These are phyloP conservation scores for Herpailurus yagouaroundi DNA, from an alignment of 2,113 vertebrate genomes.

Conservation along the genomic window DNA sequence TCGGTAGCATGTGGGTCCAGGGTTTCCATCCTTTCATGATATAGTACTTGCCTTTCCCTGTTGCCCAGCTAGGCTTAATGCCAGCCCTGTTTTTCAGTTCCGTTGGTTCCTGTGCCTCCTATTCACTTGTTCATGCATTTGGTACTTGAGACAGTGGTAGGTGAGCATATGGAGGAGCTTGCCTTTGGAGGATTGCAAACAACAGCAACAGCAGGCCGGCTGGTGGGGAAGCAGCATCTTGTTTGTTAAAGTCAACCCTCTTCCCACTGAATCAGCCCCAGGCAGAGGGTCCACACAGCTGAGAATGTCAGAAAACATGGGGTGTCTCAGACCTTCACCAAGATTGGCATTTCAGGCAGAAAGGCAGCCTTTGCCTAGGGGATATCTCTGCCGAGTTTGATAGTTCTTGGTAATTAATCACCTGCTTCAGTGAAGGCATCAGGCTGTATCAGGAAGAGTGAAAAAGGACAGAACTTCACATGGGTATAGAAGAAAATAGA, in stretches of 20 bases:
- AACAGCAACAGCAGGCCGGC: constrained; percentile 74
- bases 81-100: neutral
- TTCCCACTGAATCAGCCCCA: constrained; percentile 61
- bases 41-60: neutral
- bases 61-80: neutral
- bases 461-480: neutral
- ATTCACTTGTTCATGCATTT: neutral
- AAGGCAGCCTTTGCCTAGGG: constrained; percentile 63
- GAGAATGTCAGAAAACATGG: constrained; percentile 70
- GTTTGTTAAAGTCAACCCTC: constrained; percentile 69
- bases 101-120: neutral
- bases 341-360: constrained; percentile 77
- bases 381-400: constrained; percentile 63
- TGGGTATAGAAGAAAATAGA: neutral
- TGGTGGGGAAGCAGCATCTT: constrained; percentile 67
- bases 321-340: constrained; percentile 75
- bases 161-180: constrained; percentile 77
- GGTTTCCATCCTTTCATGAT: neutral
- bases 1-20: too few species aligned
- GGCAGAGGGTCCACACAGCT: constrained; percentile 51
- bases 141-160: constrained; percentile 39
- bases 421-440: constrained; percentile 77
- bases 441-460: constrained; percentile 69
- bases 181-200: constrained; percentile 75
- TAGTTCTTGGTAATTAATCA: constrained; percentile 83